Evolutionary conservation across 2,888 invertebrate species (phyloP).

Genomic region (Exocentrus adspersus): DNA sequence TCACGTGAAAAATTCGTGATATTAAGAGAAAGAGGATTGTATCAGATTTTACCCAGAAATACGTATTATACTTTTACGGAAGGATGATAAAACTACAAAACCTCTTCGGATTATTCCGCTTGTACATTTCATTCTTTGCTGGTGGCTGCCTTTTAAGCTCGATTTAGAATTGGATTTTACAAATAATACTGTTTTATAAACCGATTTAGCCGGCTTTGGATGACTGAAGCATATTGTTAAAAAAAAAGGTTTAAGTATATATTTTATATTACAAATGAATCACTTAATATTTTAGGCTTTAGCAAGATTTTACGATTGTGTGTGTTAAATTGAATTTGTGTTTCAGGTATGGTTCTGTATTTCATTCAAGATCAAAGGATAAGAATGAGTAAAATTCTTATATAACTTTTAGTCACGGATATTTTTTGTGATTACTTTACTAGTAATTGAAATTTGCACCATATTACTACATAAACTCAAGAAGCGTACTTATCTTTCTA

Average conservation of each 20-base stretch:
- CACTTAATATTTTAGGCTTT: too few species aligned
- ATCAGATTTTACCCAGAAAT: not conserved
- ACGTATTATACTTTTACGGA: not conserved
- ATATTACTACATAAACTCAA: too few species aligned
- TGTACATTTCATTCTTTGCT: not conserved
- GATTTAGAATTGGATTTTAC: conserved; percentile 6
- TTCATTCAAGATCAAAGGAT: too few species aligned
- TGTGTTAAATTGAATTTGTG: too few species aligned
- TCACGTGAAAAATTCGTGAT: not conserved
- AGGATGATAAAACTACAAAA: not conserved
- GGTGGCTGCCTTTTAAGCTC: not conserved
- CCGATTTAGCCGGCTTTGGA: not conserved
- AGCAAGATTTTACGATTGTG: too few species aligned
- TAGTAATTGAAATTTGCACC: too few species aligned
- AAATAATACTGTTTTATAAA: conserved; percentile 12
- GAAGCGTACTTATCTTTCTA: not conserved
- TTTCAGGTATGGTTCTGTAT: too few species aligned
- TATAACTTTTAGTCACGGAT: too few species aligned
- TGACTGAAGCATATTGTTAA: not conserved
- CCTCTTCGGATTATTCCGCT: not conserved
- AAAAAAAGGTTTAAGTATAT: too few species aligned
- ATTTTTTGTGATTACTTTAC: too few species aligned
- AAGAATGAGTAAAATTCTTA: too few species aligned
- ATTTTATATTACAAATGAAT: too few species aligned
- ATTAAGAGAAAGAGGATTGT: not conserved